phyloP scores from a whole-genome alignment of 92 coral and sea anemone genomes.

The Bergia puertoricense region DNA sequence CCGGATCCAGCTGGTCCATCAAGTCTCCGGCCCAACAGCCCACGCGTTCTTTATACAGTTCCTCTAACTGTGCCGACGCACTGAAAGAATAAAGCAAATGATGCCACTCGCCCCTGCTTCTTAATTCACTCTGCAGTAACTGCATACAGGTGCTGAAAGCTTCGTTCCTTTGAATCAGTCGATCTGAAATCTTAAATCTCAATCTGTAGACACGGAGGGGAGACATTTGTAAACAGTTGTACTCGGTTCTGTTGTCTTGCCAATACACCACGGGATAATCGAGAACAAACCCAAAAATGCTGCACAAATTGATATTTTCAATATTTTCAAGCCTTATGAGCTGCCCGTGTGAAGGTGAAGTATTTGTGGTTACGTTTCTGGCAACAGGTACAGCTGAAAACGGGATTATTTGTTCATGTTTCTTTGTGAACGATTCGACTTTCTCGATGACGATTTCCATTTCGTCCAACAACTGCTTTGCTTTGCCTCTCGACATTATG shows the following conservation, averaged over 20 bases:
- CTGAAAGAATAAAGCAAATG: conserved; percentile 31
- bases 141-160: background rate
- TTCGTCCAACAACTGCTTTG: background rate
- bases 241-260: conserved; percentile 24
- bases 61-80: background rate
- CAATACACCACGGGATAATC: conserved; percentile 35
- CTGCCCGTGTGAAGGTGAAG: background rate
- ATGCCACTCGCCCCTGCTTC: conserved; percentile 1
- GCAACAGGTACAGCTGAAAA: background rate
- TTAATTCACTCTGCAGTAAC: conserved; percentile 7
- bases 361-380: background rate
- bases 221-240: conserved; percentile 37
- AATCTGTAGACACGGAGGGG: conserved; percentile 27
- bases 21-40: conserved; percentile 3
- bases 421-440: background rate
- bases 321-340: background rate
- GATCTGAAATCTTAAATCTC: conserved; percentile 1
- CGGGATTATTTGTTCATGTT: background rate
- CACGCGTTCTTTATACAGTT: background rate
- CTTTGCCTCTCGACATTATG: background rate
- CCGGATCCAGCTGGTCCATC: background rate
- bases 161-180: background rate
- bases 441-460: background rate
- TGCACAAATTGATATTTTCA: conserved; percentile 9
- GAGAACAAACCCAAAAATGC: conserved; percentile 34